Conservation (phyloP, 2,797 vertebrate genomes). For the Graptemys geographica region DNA sequence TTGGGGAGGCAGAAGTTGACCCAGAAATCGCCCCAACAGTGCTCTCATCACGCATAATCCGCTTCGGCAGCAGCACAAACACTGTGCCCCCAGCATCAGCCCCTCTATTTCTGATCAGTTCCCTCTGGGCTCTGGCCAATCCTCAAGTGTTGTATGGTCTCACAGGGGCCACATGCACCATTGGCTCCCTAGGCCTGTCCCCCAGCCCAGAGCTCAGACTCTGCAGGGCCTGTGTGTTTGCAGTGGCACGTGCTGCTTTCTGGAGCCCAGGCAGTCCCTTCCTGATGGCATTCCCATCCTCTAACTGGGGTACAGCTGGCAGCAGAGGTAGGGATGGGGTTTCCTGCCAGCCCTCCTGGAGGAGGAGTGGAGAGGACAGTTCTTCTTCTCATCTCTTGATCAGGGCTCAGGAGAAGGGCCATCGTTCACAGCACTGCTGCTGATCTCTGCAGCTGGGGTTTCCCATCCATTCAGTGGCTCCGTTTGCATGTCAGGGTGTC, state of each 20-base stretch:
- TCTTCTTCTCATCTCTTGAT: not conserved
- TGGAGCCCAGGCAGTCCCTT: not conserved
- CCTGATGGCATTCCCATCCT: not conserved
- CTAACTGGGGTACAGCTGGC: not conserved
- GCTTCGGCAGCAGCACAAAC: not conserved
- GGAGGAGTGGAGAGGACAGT: not conserved
- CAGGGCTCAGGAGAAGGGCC: not conserved
- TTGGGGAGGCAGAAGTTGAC: not conserved
- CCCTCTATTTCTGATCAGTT: not conserved
- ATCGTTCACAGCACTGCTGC: not conserved
- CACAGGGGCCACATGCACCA: not conserved
- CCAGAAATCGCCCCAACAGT: not conserved
- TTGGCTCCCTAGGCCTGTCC: not conserved
- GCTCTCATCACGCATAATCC: not conserved
- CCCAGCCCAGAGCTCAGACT: not conserved
- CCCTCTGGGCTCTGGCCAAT: not conserved
- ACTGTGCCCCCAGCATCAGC: not conserved
- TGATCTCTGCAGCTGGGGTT: not conserved
- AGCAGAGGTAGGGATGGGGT: not conserved
- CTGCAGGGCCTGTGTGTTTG: not conserved
- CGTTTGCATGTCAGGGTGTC: not conserved
- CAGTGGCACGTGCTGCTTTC: not conserved
- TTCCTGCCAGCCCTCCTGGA: accelerated
- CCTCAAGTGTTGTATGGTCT: not conserved
- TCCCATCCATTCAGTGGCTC: not conserved